Percentiles rank a stretch among this genome's conserved stretches.
Evolutionary conservation across 2,113 vertebrate genomes (phyloP).

Genomic region (Pelmatolapia mariae): DNA sequence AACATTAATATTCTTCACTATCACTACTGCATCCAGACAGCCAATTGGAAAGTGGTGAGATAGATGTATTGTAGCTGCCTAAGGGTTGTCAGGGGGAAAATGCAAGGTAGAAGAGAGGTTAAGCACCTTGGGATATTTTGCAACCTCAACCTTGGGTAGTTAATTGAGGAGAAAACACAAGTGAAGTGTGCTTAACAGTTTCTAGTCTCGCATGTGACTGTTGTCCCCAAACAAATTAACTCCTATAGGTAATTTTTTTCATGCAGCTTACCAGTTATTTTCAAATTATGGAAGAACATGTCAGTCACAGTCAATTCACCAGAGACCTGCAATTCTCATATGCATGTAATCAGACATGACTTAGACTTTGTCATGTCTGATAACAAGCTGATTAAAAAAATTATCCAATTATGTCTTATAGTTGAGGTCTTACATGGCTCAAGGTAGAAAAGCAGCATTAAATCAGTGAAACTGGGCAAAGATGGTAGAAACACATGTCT

Average conservation of each 20-base stretch:
- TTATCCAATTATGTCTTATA: neutral
- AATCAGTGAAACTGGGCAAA: neutral
- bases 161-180: conserved; percentile 50
- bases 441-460: neutral
- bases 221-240: neutral
- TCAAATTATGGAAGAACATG: neutral
- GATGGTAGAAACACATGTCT: neutral
- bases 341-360: neutral
- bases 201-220: neutral
- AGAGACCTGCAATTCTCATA: neutral
- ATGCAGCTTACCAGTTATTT: neutral
- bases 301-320: neutral
- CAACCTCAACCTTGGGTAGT: conserved; percentile 39
- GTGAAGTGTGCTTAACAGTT: neutral
- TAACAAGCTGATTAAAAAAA: neutral
- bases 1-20: conserved; percentile 43
- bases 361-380: neutral
- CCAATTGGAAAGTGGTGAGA: conserved; percentile 14
- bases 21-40: conserved; percentile 1
- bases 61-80: conserved; percentile 18
- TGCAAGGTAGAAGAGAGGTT: neutral
- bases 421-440: neutral
- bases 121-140: conserved; percentile 18
- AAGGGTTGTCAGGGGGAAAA: neutral
- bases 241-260: neutral